Base-by-base conservation (phyloP, 1,140 invertebrate genomes). In the Nephotettix cincticeps region DNA sequence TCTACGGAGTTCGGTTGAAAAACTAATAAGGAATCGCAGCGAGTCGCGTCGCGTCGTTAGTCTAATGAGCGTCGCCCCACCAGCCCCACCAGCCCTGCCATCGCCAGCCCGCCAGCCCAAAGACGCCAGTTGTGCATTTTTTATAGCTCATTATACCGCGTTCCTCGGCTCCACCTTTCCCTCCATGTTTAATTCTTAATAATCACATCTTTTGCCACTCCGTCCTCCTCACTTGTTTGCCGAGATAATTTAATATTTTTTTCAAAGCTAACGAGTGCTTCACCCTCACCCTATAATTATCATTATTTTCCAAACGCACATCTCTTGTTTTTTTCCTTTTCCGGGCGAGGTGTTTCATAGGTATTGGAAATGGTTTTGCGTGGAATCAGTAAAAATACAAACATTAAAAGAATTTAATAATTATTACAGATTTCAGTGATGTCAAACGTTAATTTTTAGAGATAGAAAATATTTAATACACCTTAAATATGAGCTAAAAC, bases 181-280 rank as follows among this genome's bases (percentile, higher is more conserved):
- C 40, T 67, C 36, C 36, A 40, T 65, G 29, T 67, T 67, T 67
- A 67, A 67, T 67, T 67, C 64, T 67, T 67, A 67, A 67, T 67
- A 67, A 67, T 67, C 64, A 43, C 40, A 67, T 67, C 64, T 67
- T 67, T 67, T 28, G 23, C 64, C 64, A 43, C 64, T 67, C 23
- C 64, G 32, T 67, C 23, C 28, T 67, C 32, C 64, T 65, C 27
- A 25, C 64, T 45, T 67, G 64, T 67, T 67, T 67, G 64, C 30
- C 19, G 40, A 45, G 64, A 67, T 67, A 67, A 67, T 67, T 67
- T 67, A 43, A 67, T 67, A 67, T 43, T 67, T 67, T n/a, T 67
- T 67, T 43, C 40, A 40, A 43, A 67, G n/a, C 40, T 67, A 67
- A 67, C 64, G 64, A 21, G 40, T 9, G 17, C 30, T 4, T 45